Base-by-base conservation (phyloP, 1,140 invertebrate genomes). In the Ceratosolen solmsi region DNA sequence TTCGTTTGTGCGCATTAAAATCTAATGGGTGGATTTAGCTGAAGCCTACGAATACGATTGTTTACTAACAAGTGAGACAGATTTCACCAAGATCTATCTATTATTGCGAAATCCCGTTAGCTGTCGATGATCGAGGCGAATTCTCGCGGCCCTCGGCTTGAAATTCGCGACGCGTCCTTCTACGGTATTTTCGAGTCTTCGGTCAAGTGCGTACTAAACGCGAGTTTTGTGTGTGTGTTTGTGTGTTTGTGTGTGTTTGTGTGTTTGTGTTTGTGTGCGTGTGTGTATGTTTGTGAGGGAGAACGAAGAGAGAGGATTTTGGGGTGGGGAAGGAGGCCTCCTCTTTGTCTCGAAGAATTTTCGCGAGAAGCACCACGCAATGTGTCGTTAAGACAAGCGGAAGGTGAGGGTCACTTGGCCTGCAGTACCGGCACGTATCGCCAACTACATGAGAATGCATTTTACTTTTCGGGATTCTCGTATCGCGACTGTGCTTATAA, bases 141-240 rank as follows among this genome's bases (percentile, higher is more conserved):
- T 1, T 27, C 7, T 49, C 9, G 70, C 2, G 38, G 15, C 0
- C 25, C 9, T 7, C 25, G 68, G 7, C 27, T 86, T 83, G 15
- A 84, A 85, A 85, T 85, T 86, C 86, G 20, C 76, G 3, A 49
- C 84, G 82, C 84, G 86, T 86, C 73, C 79, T 22, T 56, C 63
- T 84, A 84, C 85, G 83, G 81, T 80, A 85, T 86, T 85, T 84
- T 85, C 84, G 83, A 84, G 75, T 85, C 83, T 83, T 84, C 85
- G 83, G 74, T 79, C 56, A 3, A 4, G 27, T 20, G 36, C 25
- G 58, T 36, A 15, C 56, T 11, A 30, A 72, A 38, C 15, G 15
- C 22, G 73, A n/a, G n/a, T n/a, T n/a, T n/a, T n/a, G n/a, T n/a
- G n/a, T n/a, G n/a, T n/a, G n/a, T n/a, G n/a, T n/a, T n/a, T n/a